These are phyloP conservation scores for Labeo catla DNA, from an alignment of 2,113 vertebrate genomes.

Conservation along the genomic window DNA sequence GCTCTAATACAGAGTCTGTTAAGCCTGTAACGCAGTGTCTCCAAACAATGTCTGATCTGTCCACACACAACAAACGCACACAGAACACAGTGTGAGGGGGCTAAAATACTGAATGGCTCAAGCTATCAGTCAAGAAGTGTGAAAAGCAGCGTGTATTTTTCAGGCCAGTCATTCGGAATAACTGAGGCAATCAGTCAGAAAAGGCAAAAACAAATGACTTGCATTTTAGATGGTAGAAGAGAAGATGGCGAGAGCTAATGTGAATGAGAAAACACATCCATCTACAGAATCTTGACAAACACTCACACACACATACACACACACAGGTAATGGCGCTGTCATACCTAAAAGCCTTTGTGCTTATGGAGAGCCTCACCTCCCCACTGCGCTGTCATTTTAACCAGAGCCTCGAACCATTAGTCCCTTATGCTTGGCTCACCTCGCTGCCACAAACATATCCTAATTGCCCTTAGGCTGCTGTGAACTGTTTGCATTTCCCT, in stretches of 20 bases:
- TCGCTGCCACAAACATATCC: conserved; percentile 46
- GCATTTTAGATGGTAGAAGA: conserved; percentile 59
- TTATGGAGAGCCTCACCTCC: conserved; percentile 47
- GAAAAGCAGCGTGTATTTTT: conserved; percentile 61
- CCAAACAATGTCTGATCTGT: conserved; percentile 31
- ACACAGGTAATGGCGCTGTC: conserved; percentile 41
- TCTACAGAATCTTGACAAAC: conserved; percentile 45
- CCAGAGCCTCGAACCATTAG: conserved; percentile 56
- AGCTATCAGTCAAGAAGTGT: conserved; percentile 54
- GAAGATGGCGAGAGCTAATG: conserved; percentile 61
- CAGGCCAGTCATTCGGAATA: conserved; percentile 63
- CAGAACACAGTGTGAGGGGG: conserved; percentile 25
- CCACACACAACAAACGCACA: conserved; percentile 12
- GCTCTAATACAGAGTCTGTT: conserved; percentile 2
- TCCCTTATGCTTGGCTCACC: conserved; percentile 57
- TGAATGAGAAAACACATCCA: conserved; percentile 61
- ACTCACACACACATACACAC: conserved; percentile 18
- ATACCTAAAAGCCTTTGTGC: conserved; percentile 49
- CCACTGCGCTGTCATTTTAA: conserved; percentile 60
- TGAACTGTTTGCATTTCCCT: conserved; percentile 54
- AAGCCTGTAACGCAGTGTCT: neutral
- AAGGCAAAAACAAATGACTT: conserved; percentile 61
- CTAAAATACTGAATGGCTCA: conserved; percentile 38
- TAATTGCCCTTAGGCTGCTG: conserved; percentile 56
- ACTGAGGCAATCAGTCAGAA: conserved; percentile 63